Evolutionary conservation across 2,113 vertebrate species (phyloP).

Genomic region (Aptenodytes patagonicus): DNA sequence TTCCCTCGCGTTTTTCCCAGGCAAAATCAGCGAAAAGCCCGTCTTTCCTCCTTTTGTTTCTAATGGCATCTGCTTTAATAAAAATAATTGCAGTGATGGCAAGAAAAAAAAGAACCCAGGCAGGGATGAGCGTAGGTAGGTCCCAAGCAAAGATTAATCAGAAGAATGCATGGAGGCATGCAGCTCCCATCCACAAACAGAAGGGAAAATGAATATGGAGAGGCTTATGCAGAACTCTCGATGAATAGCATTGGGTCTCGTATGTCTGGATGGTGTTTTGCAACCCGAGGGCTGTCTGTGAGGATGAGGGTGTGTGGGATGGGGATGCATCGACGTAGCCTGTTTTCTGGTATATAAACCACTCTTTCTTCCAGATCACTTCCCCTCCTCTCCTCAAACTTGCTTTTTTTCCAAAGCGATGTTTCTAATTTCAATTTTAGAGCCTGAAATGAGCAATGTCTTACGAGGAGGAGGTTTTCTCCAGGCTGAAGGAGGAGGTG

Average conservation of each 20-base stretch:
- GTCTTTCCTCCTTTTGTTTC: background rate
- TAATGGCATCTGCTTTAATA: background rate
- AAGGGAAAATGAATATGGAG: background rate
- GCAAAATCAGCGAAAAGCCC: background rate
- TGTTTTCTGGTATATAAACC: background rate
- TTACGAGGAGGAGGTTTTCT: background rate
- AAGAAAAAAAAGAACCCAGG: background rate
- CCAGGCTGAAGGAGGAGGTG: background rate
- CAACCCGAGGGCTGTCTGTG: background rate
- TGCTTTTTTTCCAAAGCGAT: background rate
- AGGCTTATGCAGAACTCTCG: background rate
- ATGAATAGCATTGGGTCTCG: accelerated
- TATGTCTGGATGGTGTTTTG: accelerated
- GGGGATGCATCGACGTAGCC: accelerated
- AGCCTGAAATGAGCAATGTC: background rate
- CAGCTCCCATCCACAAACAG: background rate
- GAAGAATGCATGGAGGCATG: background rate
- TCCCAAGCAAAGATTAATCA: background rate
- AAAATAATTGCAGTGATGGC: background rate
- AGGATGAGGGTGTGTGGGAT: background rate
- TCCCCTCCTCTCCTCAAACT: background rate
- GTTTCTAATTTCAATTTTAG: background rate
- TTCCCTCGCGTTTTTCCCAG: background rate
- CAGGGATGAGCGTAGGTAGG: background rate
- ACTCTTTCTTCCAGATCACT: background rate